phyloP scores from a whole-genome alignment of 2,113 vertebrate species.

The Ctenodactylus gundi region DNA sequence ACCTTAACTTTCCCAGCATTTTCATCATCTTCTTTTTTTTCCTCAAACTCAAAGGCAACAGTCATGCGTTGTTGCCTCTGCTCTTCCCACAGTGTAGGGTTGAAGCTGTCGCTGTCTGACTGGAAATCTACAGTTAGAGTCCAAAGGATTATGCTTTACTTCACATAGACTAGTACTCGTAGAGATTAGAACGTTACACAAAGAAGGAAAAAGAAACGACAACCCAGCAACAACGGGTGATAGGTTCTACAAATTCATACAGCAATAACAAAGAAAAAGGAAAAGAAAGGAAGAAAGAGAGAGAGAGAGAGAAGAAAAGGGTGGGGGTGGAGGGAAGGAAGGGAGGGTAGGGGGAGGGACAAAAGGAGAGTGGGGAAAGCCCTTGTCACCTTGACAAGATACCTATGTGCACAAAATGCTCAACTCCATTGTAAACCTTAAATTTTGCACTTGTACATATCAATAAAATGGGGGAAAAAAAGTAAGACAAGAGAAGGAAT shows the following conservation, averaged over 20 bases:
- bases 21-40: slow-evolving; percentile 98
- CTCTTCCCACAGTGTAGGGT: slow-evolving; percentile 98
- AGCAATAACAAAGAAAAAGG: neutral
- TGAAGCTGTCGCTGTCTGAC: slow-evolving; percentile 99
- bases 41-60: slow-evolving; percentile 98
- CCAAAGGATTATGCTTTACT: slow-evolving; percentile 59
- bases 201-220: no score
- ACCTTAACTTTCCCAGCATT: slow-evolving; percentile 98
- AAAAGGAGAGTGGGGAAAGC: no score
- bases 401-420: no score
- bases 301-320: neutral
- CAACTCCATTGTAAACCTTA: no score
- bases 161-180: slow-evolving; percentile 8
- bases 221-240: no score
- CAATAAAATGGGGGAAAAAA: neutral
- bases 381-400: no score
- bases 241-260: neutral
- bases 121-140: slow-evolving; percentile 92
- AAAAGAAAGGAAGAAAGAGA: neutral
- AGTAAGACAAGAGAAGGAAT: neutral
- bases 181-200: slow-evolving; percentile 17
- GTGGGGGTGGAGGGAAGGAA: no score
- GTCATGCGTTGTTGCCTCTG: slow-evolving; percentile 99
- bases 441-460: no score
- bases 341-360: no score